Evolutionary conservation across 2,797 vertebrate species (phyloP), one percentile per base, ranked within the genome.

Genomic region (Staurois parvus): DNA sequence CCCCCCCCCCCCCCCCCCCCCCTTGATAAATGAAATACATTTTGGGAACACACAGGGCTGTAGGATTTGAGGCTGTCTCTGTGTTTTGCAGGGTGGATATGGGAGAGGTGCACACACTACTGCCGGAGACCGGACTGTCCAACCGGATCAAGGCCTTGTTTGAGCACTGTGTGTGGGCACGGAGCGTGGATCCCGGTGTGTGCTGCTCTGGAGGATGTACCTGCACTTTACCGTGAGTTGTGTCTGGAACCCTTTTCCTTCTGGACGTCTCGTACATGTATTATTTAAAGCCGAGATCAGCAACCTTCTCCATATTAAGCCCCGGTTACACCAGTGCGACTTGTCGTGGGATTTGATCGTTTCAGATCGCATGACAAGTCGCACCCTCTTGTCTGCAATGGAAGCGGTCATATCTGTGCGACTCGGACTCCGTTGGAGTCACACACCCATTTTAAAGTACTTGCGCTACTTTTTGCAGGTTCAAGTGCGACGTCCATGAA

Each of bases 161-260:
- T 93, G 98, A 99, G 91, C 95, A 91, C 0, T 94, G 97, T 1
- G 97, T 1, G 83, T 94, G 81, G 93, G 90, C 88, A 96, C 92
- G 21, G 95, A 96, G 87, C 90, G 56, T 2, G 97, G 97, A 3
- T 88, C 94, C 86, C 95, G 93, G 67, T 99, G 98, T 87, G 96
- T 97, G 12, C 91, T 99, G 81, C 92, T 99, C 24, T 99, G 98
- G 98, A 96, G 98, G 89, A 96, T 98, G 95, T 99, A 98, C 91
- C 90, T 99, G 89, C 92, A 94, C 84, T 99, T 98, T 79, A 90
- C 96, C 96, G 98, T 99, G 92, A 81, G 79, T 24, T 24, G 19
- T 59, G 4, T 21, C 48, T 17, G 48, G 3, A n/a, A 21, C 24
- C 7, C 21, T 2, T 8, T 2, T n/a, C 1, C 52, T 24, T 59